Evolutionary conservation across 2,888 invertebrate genomes (phyloP), one percentile per base, ranked within the genome.

Genomic region (Loripinus fragilis): DNA sequence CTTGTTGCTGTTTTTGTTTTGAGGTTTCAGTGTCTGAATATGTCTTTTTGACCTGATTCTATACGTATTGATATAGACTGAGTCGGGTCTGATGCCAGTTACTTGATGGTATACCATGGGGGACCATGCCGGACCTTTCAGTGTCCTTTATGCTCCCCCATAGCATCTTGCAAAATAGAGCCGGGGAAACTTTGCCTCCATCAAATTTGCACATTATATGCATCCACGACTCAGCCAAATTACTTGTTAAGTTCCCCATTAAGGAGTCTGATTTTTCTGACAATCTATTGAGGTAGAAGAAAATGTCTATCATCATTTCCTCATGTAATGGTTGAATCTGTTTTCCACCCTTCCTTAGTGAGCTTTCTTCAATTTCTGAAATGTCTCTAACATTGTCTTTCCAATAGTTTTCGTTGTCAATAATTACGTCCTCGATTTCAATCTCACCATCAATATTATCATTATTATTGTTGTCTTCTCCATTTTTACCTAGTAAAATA

Each of bases 221-320:
- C 78, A 78, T 78, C 73, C 78, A 78, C 7, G 55, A 42, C 52
- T 76, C 76, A 0, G 67, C 41, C 0, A 75, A 33, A 45, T 75
- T 75, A 25, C 25, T 25, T 5, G 76, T 76, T 20, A 76, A 70
- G 45, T 76, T 76, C 0, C 52, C 65, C 38, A 76, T 76, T n/a
- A 71, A 25, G 17, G 71, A 35, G n/a, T 71, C 41, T 25, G 50
- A 3, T 41, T 76, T 75, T 2, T 70, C 68, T 60, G 74, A 42
- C 30, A 75, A 23, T 64, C 60, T 35, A 45, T 69, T 74, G 0
- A 69, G 38, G 42, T 60, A 69, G 25, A 64, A 30, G 64, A 35
- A 28, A 1, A 55, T 20, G 17, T 74, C 42, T 55, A 28, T 50
- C 42, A 74, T n/a, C 25, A 74, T 17, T 33, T 52, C 28, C 41